Percentiles rank a stretch among this genome's conserved stretches.
Evolutionary conservation across 2,888 invertebrate species (phyloP).

Genomic region (Liopterus haemorrhoidalis): DNA sequence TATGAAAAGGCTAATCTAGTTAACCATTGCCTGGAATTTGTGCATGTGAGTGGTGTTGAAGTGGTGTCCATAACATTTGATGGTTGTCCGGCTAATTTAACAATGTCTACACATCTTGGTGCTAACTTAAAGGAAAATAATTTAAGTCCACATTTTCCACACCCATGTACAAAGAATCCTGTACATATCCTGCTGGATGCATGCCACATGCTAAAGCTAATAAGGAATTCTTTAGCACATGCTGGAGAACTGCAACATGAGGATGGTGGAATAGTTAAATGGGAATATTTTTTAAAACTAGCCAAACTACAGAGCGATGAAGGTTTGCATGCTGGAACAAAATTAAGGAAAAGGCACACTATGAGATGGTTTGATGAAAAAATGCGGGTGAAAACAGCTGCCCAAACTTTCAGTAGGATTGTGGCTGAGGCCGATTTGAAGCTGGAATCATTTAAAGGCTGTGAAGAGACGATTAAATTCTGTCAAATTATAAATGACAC

Average conservation of each 20-base stretch:
- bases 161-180: conserved; percentile 20
- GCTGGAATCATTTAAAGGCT: conserved; percentile 12
- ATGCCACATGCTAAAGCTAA: conserved; percentile 27
- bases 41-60: conserved; percentile 13
- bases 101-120: conserved; percentile 16
- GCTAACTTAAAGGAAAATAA: conserved; percentile 13
- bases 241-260: conserved; percentile 11
- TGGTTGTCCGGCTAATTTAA: conserved; percentile 18
- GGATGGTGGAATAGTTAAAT: conserved; percentile 17
- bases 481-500: conserved; percentile 14
- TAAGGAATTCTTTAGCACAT: conserved; percentile 24
- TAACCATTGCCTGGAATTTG: conserved; percentile 1
- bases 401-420: conserved; percentile 19
- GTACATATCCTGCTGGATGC: conserved; percentile 26
- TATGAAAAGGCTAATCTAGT: conserved; percentile 27
- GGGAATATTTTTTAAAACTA: conserved; percentile 23
- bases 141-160: conserved; percentile 16
- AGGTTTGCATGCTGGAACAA: conserved; percentile 22
- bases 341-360: conserved; percentile 24
- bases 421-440: conserved; percentile 20
- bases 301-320: conserved; percentile 15
- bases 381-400: conserved; percentile 2
- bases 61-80: conserved; percentile 22
- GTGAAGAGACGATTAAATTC: conserved; percentile 21
- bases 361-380: too few species aligned